Conservation (phyloP, 2,797 vertebrate species). For the Cyclopterus lumpus region DNA sequence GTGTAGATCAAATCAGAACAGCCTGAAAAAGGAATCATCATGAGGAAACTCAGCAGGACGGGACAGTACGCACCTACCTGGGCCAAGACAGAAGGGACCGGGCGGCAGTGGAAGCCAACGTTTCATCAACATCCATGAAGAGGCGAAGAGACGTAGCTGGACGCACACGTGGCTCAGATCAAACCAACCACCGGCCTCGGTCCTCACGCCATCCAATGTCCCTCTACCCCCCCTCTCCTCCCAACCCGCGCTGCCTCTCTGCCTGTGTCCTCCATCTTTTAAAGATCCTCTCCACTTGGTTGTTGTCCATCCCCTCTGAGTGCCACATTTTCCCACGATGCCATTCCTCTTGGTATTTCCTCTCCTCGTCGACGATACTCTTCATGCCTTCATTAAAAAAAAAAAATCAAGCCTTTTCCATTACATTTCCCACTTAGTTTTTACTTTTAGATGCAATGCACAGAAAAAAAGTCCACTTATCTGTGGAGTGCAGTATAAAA, state of each 20-base stretch:
- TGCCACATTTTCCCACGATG: constrained; percentile 64
- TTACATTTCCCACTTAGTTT: constrained; percentile 35
- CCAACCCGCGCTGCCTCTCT: constrained; percentile 64
- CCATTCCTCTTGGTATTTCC: constrained; percentile 58
- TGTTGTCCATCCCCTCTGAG: constrained; percentile 57
- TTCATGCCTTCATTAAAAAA: constrained; percentile 30
- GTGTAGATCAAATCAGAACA: constrained; percentile 22
- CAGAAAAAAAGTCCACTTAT: constrained; percentile 39
- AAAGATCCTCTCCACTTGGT: constrained; percentile 65
- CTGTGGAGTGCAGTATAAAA: constrained; percentile 7
- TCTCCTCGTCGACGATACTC: constrained; percentile 39
- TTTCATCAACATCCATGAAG: constrained; percentile 70
- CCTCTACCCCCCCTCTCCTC: constrained; percentile 66
- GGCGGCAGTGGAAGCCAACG: constrained; percentile 53
- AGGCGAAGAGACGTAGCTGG: constrained; percentile 69
- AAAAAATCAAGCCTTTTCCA: constrained; percentile 44
- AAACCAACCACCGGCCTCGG: constrained; percentile 82
- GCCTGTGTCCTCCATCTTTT: constrained; percentile 72
- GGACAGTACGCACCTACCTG: constrained; percentile 74
- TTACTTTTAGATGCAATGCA: constrained; percentile 33
- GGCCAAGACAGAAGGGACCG: constrained; percentile 58
- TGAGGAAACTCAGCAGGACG: constrained; percentile 37
- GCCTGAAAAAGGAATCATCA: constrained; percentile 34
- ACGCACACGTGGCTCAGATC: constrained; percentile 80
- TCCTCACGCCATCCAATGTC: constrained; percentile 81